Conservation (phyloP, 2,888 invertebrate genomes). For the Argyresthia goedartella region DNA sequence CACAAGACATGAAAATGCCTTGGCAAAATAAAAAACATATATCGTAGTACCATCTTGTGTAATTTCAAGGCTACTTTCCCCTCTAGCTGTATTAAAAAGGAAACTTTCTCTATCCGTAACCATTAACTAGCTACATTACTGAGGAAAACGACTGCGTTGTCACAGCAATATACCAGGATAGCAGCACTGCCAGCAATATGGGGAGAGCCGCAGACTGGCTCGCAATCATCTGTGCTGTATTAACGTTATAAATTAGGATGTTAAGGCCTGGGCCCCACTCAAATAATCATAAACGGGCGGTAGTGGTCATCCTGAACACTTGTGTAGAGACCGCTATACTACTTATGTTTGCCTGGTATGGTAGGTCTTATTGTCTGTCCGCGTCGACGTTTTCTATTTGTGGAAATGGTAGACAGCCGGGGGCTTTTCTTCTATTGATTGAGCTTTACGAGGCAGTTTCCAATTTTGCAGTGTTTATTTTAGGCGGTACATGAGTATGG, state of each 20-base stretch:
- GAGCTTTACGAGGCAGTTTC: too few species aligned
- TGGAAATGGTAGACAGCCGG: too few species aligned
- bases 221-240: constrained; percentile 49
- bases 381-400: constrained; percentile 21
- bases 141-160: background rate
- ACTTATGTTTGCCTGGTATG: constrained; percentile 33
- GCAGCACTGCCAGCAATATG: background rate
- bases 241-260: constrained; percentile 68
- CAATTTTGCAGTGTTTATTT: too few species aligned
- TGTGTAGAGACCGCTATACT: constrained; percentile 22
- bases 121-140: background rate
- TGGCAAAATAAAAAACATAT: too few species aligned
- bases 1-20: too few species aligned
- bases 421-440: too few species aligned
- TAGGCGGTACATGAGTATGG: too few species aligned
- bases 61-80: background rate
- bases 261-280: constrained; percentile 42
- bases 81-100: background rate
- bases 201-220: constrained; percentile 3
- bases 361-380: constrained; percentile 26
- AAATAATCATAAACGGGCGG: constrained; percentile 58
- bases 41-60: background rate
- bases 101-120: background rate
- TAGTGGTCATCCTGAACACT: constrained; percentile 53
- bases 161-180: background rate